phyloP scores from a whole-genome alignment of 2,888 invertebrate genomes.

The Heliconius aoede region DNA sequence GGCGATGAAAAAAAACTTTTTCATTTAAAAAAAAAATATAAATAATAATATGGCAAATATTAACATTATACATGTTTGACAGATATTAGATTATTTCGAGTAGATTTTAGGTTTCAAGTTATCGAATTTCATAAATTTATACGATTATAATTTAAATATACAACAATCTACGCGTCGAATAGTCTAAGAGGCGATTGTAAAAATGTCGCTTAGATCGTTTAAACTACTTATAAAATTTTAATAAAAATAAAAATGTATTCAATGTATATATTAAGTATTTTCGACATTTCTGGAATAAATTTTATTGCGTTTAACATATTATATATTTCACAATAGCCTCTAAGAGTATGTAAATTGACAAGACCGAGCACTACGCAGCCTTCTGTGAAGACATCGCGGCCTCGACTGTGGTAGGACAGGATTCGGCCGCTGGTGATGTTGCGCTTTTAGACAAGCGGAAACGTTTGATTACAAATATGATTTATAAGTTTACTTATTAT shows the following conservation, averaged over 20 bases:
- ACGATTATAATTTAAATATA: constrained; percentile 8
- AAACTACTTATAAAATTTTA: neutral
- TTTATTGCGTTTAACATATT: constrained; percentile 23
- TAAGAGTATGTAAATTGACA: constrained; percentile 5
- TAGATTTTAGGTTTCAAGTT: neutral
- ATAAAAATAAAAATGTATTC: no score
- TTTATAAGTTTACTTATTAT: neutral
- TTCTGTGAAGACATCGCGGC: constrained; percentile 31
- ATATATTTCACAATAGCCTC: constrained; percentile 1
- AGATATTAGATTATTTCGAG: neutral
- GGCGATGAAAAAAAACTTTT: no score
- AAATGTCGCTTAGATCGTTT: neutral
- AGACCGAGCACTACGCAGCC: constrained; percentile 25
- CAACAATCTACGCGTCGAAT: constrained; percentile 10
- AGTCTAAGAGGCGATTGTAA: constrained; percentile 12
- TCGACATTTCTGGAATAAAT: no score
- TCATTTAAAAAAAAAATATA: no score
- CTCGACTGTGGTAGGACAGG: no score
- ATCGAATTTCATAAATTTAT: constrained; percentile 2
- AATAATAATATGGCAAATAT: no score
- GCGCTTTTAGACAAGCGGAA: no score
- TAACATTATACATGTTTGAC: neutral
- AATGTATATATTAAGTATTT: no score
- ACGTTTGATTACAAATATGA: neutral
- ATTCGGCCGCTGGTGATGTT: no score